Conservation (phyloP, 2,113 vertebrate genomes). For the Callocephalon fimbriatum region DNA sequence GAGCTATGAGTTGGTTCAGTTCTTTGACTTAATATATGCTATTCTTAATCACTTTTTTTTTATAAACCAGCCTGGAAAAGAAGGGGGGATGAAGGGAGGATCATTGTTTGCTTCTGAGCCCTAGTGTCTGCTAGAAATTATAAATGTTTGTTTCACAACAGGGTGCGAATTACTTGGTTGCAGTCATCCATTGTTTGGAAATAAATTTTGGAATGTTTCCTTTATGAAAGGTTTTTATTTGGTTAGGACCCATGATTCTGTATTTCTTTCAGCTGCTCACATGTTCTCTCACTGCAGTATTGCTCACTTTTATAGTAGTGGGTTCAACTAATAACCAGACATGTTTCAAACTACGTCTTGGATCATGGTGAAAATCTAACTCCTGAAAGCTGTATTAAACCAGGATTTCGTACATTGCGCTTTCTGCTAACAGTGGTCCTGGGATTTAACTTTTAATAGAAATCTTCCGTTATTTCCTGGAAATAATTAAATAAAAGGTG, state of each 20-base stretch:
- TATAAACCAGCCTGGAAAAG: not conserved
- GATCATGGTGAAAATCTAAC: not conserved
- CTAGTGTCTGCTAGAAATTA: constrained; percentile 48
- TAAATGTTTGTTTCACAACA: constrained; percentile 48
- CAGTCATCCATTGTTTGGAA: constrained; percentile 67
- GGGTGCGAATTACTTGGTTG: constrained; percentile 65
- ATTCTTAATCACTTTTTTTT: not conserved
- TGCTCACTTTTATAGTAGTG: constrained; percentile 17
- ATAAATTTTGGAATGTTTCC: constrained; percentile 60
- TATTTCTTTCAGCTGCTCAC: constrained; percentile 60
- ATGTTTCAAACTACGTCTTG: not conserved
- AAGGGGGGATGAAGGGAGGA: not conserved
- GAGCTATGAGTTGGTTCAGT: not conserved
- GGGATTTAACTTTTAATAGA: constrained; percentile 38
- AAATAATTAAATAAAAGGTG: constrained; percentile 51
- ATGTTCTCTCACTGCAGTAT: not conserved
- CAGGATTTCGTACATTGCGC: not conserved
- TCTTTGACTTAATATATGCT: not conserved
- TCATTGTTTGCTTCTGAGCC: constrained; percentile 39
- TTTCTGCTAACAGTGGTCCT: not conserved
- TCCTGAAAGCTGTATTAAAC: constrained; percentile 12
- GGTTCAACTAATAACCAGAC: constrained; percentile 17
- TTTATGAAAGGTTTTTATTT: constrained; percentile 61
- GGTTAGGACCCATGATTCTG: not conserved
- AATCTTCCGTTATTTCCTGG: constrained; percentile 36